Evolutionary conservation across 2,113 vertebrate species (phyloP).

Genomic region (Silurus meridionalis): DNA sequence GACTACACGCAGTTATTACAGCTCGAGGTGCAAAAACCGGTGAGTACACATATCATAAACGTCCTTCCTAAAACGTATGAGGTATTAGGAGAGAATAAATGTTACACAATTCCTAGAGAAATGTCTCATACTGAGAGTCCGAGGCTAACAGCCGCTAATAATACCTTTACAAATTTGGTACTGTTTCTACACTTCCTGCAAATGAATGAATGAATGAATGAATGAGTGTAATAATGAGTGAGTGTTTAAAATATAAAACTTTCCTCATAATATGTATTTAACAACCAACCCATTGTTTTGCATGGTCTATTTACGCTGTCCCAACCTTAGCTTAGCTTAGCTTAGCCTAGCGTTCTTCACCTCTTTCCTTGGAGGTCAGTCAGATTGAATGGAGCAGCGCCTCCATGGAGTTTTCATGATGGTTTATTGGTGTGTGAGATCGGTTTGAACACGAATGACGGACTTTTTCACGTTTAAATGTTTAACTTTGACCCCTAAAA

Average conservation of each 20-base stretch:
- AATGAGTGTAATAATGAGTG: neutral
- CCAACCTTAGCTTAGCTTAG: neutral
- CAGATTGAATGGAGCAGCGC: constrained; percentile 31
- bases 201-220: neutral
- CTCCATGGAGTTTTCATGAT: neutral
- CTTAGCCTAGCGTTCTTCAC: neutral
- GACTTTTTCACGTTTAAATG: neutral
- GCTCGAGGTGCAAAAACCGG: neutral
- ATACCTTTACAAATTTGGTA: neutral
- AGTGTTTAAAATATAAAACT: neutral
- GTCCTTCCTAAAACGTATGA: neutral
- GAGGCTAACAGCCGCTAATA: neutral
- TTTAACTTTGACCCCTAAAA: neutral
- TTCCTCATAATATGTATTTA: neutral
- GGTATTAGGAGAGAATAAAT: too few species aligned
- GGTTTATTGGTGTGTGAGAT: neutral
- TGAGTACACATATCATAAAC: neutral
- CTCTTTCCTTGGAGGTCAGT: constrained; percentile 34
- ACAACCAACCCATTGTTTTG: neutral
- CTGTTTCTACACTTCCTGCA: neutral
- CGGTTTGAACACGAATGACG: neutral
- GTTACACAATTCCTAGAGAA: neutral
- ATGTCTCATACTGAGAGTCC: neutral
- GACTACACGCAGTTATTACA: neutral
- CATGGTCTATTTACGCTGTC: neutral